A percentile compares a stretch with the other conserved stretches of the same genome.
These are phyloP conservation scores for Trissolcus basalis DNA, from an alignment of 1,140 invertebrate genomes.

Conservation along the genomic window DNA sequence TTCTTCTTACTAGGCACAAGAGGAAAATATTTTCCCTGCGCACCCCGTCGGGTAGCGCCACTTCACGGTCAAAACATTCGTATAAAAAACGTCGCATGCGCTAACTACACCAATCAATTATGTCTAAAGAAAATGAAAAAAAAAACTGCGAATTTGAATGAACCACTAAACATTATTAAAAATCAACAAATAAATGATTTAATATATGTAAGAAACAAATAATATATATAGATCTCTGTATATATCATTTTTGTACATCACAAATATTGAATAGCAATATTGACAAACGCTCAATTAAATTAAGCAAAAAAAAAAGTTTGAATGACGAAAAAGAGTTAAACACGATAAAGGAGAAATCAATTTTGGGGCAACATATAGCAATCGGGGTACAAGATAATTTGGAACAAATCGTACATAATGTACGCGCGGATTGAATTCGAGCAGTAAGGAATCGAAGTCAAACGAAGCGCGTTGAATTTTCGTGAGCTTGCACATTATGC, in stretches of 20 bases:
- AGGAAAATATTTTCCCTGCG: constrained; percentile 36
- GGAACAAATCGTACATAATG: constrained; percentile 51
- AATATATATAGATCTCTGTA: constrained; percentile 32
- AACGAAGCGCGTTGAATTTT: constrained; percentile 53
- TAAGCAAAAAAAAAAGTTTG: constrained; percentile 14
- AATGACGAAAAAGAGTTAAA: constrained; percentile 1
- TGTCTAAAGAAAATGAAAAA: constrained; percentile 8
- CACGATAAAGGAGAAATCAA: too few relatives aligned
- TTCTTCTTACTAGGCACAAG: constrained; percentile 54
- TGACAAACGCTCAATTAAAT: constrained; percentile 21
- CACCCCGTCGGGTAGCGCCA: not conserved
- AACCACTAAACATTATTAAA: constrained; percentile 15
- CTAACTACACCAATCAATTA: constrained; percentile 20
- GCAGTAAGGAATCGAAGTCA: too few relatives aligned
- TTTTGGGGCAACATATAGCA: constrained; percentile 25
- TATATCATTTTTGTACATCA: constrained; percentile 26
- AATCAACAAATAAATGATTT: constrained; percentile 35
- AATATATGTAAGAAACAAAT: constrained; percentile 35
- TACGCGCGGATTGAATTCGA: constrained; percentile 34
- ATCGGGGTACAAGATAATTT: constrained; percentile 14
- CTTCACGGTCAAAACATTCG: constrained; percentile 28
- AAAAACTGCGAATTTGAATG: not conserved
- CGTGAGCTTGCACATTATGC: constrained; percentile 58
- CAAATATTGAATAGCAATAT: constrained; percentile 12
- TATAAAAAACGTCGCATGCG: constrained; percentile 28